Conservation (phyloP, 2,113 vertebrate species). For the Stictonetta naevosa region DNA sequence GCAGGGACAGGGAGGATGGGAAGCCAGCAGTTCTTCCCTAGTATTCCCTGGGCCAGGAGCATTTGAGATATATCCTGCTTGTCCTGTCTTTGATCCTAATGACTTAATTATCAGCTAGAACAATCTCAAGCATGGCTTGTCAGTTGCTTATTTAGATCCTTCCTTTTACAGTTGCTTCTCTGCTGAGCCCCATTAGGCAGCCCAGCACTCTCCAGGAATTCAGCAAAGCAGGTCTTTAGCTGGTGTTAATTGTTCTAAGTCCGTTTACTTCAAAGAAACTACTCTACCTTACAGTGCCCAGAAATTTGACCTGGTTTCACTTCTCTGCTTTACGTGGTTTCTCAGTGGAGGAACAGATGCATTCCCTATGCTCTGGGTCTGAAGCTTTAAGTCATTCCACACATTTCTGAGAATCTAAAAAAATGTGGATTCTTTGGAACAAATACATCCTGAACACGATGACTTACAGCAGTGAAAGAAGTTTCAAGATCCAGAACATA, state of each 20-base stretch:
- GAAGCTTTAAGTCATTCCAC: not conserved
- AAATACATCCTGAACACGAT: not conserved
- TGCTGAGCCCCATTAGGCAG: not conserved
- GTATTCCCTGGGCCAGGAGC: not conserved
- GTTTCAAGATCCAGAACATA: not conserved
- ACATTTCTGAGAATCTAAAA: not conserved
- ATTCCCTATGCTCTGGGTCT: not conserved
- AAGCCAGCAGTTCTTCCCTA: not conserved
- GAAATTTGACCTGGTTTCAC: slow-evolving; percentile 48
- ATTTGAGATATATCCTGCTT: not conserved
- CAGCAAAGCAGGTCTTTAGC: slow-evolving; percentile 22
- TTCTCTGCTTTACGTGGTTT: not conserved
- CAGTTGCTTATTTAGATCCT: not conserved
- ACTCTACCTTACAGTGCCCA: not conserved
- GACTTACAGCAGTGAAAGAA: not conserved
- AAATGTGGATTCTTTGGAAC: not conserved
- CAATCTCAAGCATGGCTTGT: not conserved
- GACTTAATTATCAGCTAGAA: not conserved
- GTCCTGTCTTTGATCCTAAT: not conserved
- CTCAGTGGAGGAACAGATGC: not conserved
- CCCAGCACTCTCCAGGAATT: not conserved
- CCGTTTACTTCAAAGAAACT: slow-evolving; percentile 42
- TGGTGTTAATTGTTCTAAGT: slow-evolving; percentile 31
- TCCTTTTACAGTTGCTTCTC: not conserved
- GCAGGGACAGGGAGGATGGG: not conserved